These are phyloP conservation scores for Saccopteryx bilineata DNA, from an alignment of 2,113 vertebrate species.

Conservation along the genomic window DNA sequence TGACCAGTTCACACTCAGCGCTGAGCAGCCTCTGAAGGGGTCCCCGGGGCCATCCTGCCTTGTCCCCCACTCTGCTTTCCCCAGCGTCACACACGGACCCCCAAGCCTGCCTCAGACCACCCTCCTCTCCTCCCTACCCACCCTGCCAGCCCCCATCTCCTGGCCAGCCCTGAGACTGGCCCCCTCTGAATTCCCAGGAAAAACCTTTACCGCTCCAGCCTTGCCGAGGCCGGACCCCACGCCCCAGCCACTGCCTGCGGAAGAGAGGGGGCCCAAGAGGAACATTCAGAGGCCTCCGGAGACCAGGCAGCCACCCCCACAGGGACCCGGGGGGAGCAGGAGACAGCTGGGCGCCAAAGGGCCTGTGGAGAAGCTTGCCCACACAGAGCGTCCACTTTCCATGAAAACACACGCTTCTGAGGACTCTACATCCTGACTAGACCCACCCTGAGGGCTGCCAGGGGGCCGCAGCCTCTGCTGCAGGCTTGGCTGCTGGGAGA, in stretches of 20 bases:
- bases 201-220: neutral
- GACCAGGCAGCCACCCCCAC: neutral
- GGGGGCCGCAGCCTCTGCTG: neutral
- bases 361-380: neutral
- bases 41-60: neutral
- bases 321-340: rapidly evolving
- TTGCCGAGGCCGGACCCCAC: neutral
- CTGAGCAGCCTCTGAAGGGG: neutral
- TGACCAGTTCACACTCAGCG: neutral
- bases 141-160: neutral
- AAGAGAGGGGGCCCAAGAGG: neutral
- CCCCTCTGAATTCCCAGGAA: neutral
- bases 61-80: neutral
- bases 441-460: too few species aligned
- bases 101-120: neutral
- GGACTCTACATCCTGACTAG: neutral
- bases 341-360: neutral
- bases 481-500: neutral
- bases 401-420: neutral
- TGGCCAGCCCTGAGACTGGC: neutral
- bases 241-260: neutral
- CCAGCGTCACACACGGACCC: neutral
- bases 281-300: neutral
- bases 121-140: too few species aligned
- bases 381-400: neutral